Conservation (phyloP, 2,113 vertebrate species). For the Thalassoma bifasciatum region DNA sequence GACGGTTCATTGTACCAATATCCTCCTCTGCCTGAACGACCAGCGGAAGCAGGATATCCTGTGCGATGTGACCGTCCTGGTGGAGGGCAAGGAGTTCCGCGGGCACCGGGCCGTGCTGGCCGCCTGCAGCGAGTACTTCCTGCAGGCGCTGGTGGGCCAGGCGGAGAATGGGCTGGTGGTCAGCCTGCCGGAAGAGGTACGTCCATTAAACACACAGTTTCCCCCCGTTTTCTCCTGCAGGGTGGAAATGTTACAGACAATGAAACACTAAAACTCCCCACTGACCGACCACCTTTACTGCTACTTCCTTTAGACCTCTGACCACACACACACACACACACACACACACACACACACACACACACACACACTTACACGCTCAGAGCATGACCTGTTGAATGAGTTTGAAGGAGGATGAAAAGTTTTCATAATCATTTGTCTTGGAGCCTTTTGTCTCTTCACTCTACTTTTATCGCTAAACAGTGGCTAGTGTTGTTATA, state of each 20-base stretch:
- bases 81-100: conserved; percentile 97
- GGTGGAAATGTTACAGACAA: conserved; percentile 14
- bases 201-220: conserved; percentile 33
- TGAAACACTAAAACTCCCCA: conserved; percentile 8
- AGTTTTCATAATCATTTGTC: no score
- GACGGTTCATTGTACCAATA: conserved; percentile 99
- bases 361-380: no score
- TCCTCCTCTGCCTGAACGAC: conserved; percentile 99
- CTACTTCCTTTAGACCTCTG: not conserved
- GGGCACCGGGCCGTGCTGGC: conserved; percentile 98
- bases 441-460: no score
- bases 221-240: conserved; percentile 4
- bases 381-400: no score
- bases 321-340: no score
- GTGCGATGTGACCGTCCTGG: conserved; percentile 98
- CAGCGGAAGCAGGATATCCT: conserved; percentile 99
- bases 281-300: no score
- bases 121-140: conserved; percentile 98
- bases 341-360: no score
- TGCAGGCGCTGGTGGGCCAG: conserved; percentile 95
- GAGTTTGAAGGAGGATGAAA: no score
- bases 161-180: conserved; percentile 94
- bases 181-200: conserved; percentile 97
- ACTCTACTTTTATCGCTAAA: no score
- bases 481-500: no score